Percentiles rank a stretch among this genome's conserved stretches.
Evolutionary conservation across 2,113 vertebrate species (phyloP).

Genomic region (Plectropomus leopardus): DNA sequence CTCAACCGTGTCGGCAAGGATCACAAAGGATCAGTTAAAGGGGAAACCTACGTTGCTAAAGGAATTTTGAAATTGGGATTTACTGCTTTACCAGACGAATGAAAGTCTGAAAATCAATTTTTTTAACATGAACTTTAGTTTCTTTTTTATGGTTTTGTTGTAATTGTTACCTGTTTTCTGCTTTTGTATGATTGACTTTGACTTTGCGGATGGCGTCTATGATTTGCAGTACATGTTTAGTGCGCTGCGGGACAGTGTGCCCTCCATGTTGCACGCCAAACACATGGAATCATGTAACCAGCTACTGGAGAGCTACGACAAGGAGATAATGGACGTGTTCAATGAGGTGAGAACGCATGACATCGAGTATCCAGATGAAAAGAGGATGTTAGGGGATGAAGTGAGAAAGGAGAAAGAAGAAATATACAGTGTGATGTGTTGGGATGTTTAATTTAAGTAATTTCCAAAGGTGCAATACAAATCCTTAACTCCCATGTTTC

Average conservation of each 20-base stretch:
- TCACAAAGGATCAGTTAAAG: not conserved
- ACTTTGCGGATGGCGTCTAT: too few relatives aligned
- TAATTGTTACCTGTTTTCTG: not conserved
- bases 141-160: not conserved
- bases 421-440: not conserved
- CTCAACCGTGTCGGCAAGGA: not conserved
- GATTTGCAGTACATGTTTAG: slow-evolving; percentile 99
- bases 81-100: not conserved
- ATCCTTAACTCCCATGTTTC: not conserved
- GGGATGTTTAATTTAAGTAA: not conserved
- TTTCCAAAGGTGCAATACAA: not conserved
- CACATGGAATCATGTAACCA: slow-evolving; percentile 93
- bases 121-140: not conserved
- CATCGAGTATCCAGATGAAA: not conserved
- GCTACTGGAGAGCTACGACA: slow-evolving; percentile 94
- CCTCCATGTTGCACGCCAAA: slow-evolving; percentile 92
- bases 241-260: slow-evolving; percentile 94
- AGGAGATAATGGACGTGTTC: slow-evolving; percentile 95
- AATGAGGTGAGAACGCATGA: slow-evolving; percentile 87
- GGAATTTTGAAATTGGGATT: not conserved
- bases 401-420: not conserved
- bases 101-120: too few relatives aligned
- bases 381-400: too few relatives aligned
- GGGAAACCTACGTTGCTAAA: not conserved
- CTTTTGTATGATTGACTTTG: not conserved